A percentile compares a stretch with the other conserved stretches of the same genome.
phyloP scores from a whole-genome alignment of 1,140 invertebrate species.

The Drosophila cardini region DNA sequence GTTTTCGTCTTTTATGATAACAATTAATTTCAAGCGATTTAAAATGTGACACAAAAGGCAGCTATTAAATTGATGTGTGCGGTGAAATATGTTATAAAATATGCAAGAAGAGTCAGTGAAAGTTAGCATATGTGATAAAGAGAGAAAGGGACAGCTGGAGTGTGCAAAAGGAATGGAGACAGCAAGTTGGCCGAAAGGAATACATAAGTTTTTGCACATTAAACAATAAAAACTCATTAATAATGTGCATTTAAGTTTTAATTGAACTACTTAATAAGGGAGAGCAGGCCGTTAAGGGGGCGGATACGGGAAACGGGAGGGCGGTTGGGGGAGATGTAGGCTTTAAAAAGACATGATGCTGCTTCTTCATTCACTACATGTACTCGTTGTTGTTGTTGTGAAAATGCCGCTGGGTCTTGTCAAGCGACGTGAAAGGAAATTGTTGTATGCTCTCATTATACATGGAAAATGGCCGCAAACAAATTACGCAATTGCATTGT shows the following conservation, averaged over 20 bases:
- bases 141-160: neutral
- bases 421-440: constrained; percentile 57
- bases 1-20: constrained; percentile 23
- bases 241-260: constrained; percentile 82
- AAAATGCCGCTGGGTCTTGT: constrained; percentile 44
- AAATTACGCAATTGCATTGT: constrained; percentile 45
- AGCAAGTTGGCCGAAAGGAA: constrained; percentile 52
- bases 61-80: constrained; percentile 47
- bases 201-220: constrained; percentile 61
- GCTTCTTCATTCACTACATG: neutral
- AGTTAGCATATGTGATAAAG: constrained; percentile 17
- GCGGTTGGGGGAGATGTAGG: neutral
- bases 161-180: neutral
- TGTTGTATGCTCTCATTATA: constrained; percentile 56
- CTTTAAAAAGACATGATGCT: constrained; percentile 20
- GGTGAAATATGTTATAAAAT: constrained; percentile 61
- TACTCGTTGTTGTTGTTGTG: constrained; percentile 18
- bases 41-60: constrained; percentile 43
- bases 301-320: neutral
- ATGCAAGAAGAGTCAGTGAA: constrained; percentile 51
- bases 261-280: constrained; percentile 79
- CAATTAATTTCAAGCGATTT: constrained; percentile 54
- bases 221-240: constrained; percentile 82
- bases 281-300: neutral
- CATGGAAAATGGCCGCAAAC: constrained; percentile 57